Base-by-base conservation (phyloP, 2,797 vertebrate species). In the Schizothorax lantsangensis region DNA sequence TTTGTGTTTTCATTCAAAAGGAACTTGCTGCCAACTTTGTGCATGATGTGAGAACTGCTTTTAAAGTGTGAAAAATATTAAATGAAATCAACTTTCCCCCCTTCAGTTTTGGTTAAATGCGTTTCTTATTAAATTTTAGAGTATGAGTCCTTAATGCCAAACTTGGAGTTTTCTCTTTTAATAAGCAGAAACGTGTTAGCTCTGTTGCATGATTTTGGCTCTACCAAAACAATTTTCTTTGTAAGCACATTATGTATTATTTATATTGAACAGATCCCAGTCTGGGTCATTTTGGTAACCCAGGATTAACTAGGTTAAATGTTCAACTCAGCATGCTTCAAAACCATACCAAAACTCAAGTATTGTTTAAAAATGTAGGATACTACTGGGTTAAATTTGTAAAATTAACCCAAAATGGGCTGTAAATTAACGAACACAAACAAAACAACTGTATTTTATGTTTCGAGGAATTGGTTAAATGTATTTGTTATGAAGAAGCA, bases 1-100 rank as follows among this genome's bases (percentile, higher is more conserved):
- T 91, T 87, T 91, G 83, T 89, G 89, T 89, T 90, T 91, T 88
- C 73, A 79, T 84, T 88, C 79, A 87, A 85, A 74, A n/a, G 40
- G 73, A 40, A 75, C 30, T 43, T 72, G 81, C 66, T 83, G 87
- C 77, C 88, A 89, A 40, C 33, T 73, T 79, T 85, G 38, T 54
- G 38, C 52, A 75, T 86, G 66, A 52, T 75, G 85, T 69, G 84
- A 84, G 79, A 81, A 88, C 40, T 52, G 45, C 62, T 79, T 33
- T 88, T 84, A 84, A 47, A 85, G 88, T 54, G 78, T 84, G 62
- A 89, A 81, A 86, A 74, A 71, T 64, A 84, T 71, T 52, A n/a
- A 69, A 38, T 49, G 8, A 17, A 69, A 69, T 69, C 15, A 38
- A 40, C 26, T 43, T n/a, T 26, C 15, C 43, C 1, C 38, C 21